Evolutionary conservation across 2,797 vertebrate species (phyloP), one percentile per base, ranked within the genome.

Genomic region (Varecia variegata): DNA sequence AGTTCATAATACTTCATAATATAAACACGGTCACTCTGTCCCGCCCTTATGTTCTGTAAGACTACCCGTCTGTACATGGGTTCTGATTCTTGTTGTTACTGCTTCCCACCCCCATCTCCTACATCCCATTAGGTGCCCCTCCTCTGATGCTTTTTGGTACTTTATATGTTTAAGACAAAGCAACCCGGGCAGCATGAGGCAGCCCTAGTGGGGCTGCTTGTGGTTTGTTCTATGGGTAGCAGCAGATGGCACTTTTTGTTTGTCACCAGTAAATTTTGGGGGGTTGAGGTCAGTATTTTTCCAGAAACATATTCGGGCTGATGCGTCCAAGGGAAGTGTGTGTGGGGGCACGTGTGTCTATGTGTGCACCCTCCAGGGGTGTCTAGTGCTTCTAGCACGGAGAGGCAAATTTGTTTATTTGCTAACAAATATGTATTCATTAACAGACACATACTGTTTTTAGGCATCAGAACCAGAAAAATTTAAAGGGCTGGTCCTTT

Each of bases 271-370:
- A 65, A 18, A 90, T 86, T 67, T 47, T 18, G 35, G 21, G 40
- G 45, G 21, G 38, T 35, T 67, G 74, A 92, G 58, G 23, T 77
- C 45, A 90, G 71, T 90, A 68, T 77, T 95, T 95, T 96, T 94
- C 84, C 71, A 96, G 80, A 93, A 96, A 86, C 38, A 71, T 32
- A 47, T 83, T 21, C 71, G 80, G 38, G 45, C 45, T 47, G 35
- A 82, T 23, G 71, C 11, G 52, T 79, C 95, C 65, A 77, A 68
- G 71, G 40, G 15, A 62, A 86, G 35, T 43, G 11, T 11, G 52
- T 17, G 15, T 9, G 17, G 2, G 9, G 8, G 10, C 32, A 23
- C 7, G 4, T 30, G 15, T 27, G 40, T 27, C 35, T 35, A 38
- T 3, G 10, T n/a, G 45, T 27, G n/a, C 2, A 4, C 5, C 0